phyloP scores from a whole-genome alignment of 2,797 vertebrate genomes.

The Lacerta agilis region DNA sequence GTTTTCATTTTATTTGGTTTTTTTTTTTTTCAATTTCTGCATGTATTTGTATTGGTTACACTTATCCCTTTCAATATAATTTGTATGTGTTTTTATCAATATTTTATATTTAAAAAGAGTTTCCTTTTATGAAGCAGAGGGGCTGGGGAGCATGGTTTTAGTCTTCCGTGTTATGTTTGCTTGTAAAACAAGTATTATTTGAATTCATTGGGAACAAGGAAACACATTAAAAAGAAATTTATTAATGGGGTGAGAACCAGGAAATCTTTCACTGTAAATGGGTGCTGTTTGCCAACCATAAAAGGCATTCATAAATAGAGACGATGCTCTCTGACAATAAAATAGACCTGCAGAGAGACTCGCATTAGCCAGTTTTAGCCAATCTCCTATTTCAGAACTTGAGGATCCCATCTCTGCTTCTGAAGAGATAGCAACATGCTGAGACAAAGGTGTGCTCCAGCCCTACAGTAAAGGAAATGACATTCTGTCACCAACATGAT shows the following conservation, averaged over 20 bases:
- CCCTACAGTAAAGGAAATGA: neutral
- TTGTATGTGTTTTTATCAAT: too few relatives aligned
- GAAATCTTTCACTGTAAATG: neutral
- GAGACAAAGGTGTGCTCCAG: neutral
- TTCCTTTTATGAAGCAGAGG: too few relatives aligned
- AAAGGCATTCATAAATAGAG: neutral
- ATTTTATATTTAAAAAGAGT: too few relatives aligned
- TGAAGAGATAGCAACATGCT: too few relatives aligned
- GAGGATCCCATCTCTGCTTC: neutral
- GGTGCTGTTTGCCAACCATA: neutral
- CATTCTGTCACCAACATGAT: rapidly evolving
- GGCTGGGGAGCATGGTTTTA: neutral
- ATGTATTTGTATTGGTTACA: too few relatives aligned
- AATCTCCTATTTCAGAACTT: neutral
- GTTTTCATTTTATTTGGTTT: too few relatives aligned
- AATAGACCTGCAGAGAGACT: neutral
- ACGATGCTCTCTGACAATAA: neutral
- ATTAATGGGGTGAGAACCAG: neutral
- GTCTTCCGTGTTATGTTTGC: neutral
- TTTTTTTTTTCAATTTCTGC: too few relatives aligned
- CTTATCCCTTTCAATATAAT: too few relatives aligned
- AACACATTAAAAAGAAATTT: neutral
- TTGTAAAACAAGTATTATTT: neutral
- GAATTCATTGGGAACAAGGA: neutral
- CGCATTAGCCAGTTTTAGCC: neutral